Evolutionary conservation across 2,113 vertebrate genomes (phyloP).

Genomic region (Amphiprion ocellaris): DNA sequence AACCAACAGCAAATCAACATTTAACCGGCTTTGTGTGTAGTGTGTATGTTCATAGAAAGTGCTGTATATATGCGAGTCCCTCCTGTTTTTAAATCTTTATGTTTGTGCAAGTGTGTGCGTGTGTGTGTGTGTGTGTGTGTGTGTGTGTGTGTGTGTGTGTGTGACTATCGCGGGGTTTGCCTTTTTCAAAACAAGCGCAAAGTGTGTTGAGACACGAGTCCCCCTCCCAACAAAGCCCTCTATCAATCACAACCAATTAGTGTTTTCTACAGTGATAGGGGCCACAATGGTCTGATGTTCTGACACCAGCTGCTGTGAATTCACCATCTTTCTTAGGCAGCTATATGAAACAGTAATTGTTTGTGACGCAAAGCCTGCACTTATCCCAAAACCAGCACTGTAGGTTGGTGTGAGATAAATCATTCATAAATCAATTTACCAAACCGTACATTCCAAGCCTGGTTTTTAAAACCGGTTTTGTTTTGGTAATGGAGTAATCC

Average conservation of each 20-base stretch:
- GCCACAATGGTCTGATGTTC: slow-evolving; percentile 47
- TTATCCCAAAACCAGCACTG: slow-evolving; percentile 70
- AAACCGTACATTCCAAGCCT: slow-evolving; percentile 62
- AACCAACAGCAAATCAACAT: slow-evolving; percentile 66
- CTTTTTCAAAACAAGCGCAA: slow-evolving; percentile 53
- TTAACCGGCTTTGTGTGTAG: slow-evolving; percentile 49
- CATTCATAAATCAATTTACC: slow-evolving; percentile 82
- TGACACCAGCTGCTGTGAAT: slow-evolving; percentile 55
- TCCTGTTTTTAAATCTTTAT: slow-evolving; percentile 50
- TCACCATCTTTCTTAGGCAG: slow-evolving; percentile 52
- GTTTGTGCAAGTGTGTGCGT: slow-evolving; percentile 38
- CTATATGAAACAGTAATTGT: slow-evolving; percentile 60
- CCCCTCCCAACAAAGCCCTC: slow-evolving; percentile 40
- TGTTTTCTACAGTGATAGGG: slow-evolving; percentile 25
- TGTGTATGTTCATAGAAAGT: slow-evolving; percentile 55
- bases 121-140: slow-evolving; percentile 15
- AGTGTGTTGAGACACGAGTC: slow-evolving; percentile 32
- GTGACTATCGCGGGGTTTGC: slow-evolving; percentile 36
- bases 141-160: slow-evolving; percentile 24
- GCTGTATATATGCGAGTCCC: slow-evolving; percentile 33
- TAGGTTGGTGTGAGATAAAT: slow-evolving; percentile 74
- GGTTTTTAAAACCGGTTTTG: slow-evolving; percentile 65
- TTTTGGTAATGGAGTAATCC: slow-evolving; percentile 82
- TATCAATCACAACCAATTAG: slow-evolving; percentile 62
- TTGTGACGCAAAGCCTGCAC: slow-evolving; percentile 66